Evolutionary conservation across 2,888 invertebrate species (phyloP), one percentile per base, ranked within the genome.

Genomic region (Dasypolia templi): DNA sequence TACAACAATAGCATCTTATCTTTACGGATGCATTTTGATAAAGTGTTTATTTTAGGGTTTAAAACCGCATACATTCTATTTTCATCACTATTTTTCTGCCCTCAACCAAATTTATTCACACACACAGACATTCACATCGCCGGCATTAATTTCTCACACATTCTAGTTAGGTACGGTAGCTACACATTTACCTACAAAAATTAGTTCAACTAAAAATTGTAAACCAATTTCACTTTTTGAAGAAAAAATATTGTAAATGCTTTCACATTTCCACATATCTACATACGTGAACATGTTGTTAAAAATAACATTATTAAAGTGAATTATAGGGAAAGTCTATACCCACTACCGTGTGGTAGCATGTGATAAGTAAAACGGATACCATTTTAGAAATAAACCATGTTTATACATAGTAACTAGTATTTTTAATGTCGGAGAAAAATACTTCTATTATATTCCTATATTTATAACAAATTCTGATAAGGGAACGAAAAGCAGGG

Each of bases 301-400:
- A n/a, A 44, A 65, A 39, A 74, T 62, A 61, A 73, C 61, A 53
- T 51, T 70, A 62, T 51, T 77, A n/a, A 58, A 56, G 9, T 49
- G 39, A 71, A 71, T 71, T 65, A 71, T 29, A 62, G 51, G n/a
- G 3, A 44, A 44, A n/a, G n/a, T n/a, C n/a, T n/a, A n/a, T n/a
- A n/a, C n/a, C 14, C 22, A 64, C 9, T 14, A 61, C 35, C 35
- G 62, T 61, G 42, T 19, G 2, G 32, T 66, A 46, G 68, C 75
- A 26, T 67, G 56, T 26, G 69, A 51, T 69, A 51, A 39, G 22
- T n/a, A n/a, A 51, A 69, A 53, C 39, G 22, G 63, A 63, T 22
- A 35, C 44, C 1, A 63, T 63, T 76, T 44, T 58, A 22, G 53
- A 51, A 63, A 75, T 29, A 56, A 68, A 53, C 44, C 19, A 62